phyloP scores from a whole-genome alignment of 1,140 invertebrate species.

The Musca vetustissima region DNA sequence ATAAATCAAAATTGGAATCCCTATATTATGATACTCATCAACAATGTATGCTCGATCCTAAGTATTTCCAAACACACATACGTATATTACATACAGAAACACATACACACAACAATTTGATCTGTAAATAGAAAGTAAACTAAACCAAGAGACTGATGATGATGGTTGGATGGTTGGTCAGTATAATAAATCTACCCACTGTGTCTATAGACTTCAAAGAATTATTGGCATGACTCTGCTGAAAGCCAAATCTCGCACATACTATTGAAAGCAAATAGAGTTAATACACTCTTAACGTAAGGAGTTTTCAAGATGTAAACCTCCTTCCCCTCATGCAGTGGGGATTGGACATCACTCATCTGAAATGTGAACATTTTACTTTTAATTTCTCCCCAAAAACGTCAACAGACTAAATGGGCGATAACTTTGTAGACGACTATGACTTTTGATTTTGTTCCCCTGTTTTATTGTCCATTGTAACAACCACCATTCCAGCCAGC shows the following conservation, averaged over 20 bases:
- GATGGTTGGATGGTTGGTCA: not conserved
- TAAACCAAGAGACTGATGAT: not conserved
- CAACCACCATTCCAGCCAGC: too few species aligned
- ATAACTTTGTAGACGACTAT: not conserved
- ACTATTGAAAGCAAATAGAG: too few species aligned
- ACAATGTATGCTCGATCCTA: too few species aligned
- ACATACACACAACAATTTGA: too few species aligned
- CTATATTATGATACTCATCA: too few species aligned
- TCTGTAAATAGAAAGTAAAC: slow-evolving; percentile 11
- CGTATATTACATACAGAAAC: too few species aligned
- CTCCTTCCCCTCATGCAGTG: not conserved
- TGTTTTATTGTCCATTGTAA: too few species aligned
- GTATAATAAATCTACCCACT: not conserved
- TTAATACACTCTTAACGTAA: too few species aligned
- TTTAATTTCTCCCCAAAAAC: slow-evolving; percentile 7
- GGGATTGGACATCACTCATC: not conserved
- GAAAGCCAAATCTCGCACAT: not conserved
- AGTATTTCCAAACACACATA: too few species aligned
- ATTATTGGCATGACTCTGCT: slow-evolving; percentile 11
- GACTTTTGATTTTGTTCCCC: too few species aligned
- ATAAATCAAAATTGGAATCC: too few species aligned
- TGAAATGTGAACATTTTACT: slow-evolving; percentile 1
- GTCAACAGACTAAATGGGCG: not conserved
- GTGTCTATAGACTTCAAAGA: not conserved
- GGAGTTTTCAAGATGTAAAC: not conserved